These are phyloP conservation scores for Lacanobia wlatinum DNA, from an alignment of 2,888 invertebrate genomes.

Conservation along the genomic window DNA sequence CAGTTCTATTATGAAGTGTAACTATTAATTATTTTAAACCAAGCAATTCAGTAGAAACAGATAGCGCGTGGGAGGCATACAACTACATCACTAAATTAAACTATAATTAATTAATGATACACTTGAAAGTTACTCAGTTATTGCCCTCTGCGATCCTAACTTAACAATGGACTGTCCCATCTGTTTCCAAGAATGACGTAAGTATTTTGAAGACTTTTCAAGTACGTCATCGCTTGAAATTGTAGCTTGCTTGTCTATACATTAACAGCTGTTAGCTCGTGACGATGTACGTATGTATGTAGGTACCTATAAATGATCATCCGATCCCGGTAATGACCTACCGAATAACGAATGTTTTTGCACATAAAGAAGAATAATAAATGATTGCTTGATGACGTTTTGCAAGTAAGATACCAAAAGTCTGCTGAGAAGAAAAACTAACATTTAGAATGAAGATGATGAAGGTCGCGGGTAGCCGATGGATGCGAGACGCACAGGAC, in stretches of 20 bases:
- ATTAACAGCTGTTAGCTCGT: no score
- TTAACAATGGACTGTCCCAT: neutral
- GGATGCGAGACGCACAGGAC: no score
- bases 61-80: constrained; percentile 10
- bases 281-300: no score
- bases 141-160: neutral
- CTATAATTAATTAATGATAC: constrained; percentile 25
- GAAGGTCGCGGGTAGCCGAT: no score
- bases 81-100: constrained; percentile 30
- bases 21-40: constrained; percentile 27
- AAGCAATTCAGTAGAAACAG: constrained; percentile 17
- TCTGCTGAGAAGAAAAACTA: neutral
- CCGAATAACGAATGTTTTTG: neutral
- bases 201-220: neutral
- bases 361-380: neutral
- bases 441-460: no score
- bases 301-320: no score
- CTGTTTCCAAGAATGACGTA: constrained; percentile 1
- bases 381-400: neutral
- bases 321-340: neutral
- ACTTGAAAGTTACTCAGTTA: neutral
- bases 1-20: neutral
- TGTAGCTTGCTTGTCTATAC: neutral
- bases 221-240: neutral
- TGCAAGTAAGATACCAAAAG: neutral